Evolutionary conservation across 2,797 vertebrate species (phyloP).

Genomic region (Neoniphon sammara): DNA sequence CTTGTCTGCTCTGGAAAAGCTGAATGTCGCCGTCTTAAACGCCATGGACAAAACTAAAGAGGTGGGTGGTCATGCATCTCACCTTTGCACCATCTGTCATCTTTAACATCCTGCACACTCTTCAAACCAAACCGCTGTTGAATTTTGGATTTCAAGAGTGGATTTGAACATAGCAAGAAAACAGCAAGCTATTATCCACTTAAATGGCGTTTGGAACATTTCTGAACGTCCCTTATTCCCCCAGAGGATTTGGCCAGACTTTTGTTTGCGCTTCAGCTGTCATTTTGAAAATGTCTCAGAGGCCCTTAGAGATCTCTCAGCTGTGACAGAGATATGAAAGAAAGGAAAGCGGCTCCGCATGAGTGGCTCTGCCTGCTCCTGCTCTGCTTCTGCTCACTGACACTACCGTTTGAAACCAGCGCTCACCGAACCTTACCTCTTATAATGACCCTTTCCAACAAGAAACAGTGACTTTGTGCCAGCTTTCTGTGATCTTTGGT

Average conservation of each 20-base stretch:
- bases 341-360: slow-evolving; percentile 30
- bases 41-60: slow-evolving; percentile 96
- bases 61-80: slow-evolving; percentile 77
- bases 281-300: slow-evolving; percentile 32
- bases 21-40: slow-evolving; percentile 89
- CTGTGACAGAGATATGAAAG: slow-evolving; percentile 1
- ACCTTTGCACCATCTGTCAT: not conserved
- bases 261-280: slow-evolving; percentile 41
- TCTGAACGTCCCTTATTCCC: not conserved
- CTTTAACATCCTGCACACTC: not conserved
- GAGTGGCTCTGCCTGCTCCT: slow-evolving; percentile 14
- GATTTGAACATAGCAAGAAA: not conserved
- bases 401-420: slow-evolving; percentile 25
- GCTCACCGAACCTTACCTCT: slow-evolving; percentile 24
- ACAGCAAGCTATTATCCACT: slow-evolving; percentile 1
- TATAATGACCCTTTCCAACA: slow-evolving; percentile 2
- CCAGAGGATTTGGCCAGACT: not conserved
- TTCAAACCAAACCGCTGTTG: not conserved
- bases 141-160: not conserved
- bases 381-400: slow-evolving; percentile 25
- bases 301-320: slow-evolving; percentile 30
- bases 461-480: not conserved
- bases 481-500: not conserved
- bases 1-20: slow-evolving; percentile 89
- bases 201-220: slow-evolving; percentile 8